These are phyloP conservation scores for Alca torda DNA, from an alignment of 2,797 vertebrate genomes.

Conservation along the genomic window DNA sequence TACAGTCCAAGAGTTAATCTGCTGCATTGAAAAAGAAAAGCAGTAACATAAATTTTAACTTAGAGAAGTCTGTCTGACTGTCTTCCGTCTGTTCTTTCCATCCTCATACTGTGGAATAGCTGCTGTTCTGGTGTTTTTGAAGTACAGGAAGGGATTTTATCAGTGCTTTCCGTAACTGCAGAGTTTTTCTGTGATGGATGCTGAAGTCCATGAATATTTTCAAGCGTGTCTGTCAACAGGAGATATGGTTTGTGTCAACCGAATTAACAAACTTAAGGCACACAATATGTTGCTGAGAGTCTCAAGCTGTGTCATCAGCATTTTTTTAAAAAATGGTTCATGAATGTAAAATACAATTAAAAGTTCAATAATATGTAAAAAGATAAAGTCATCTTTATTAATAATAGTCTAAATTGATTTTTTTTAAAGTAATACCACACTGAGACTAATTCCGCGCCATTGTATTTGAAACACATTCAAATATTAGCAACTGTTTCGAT, in stretches of 20 bases:
- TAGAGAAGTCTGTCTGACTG: background rate
- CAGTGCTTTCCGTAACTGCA: slow-evolving; percentile 41
- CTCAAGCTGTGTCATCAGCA: slow-evolving; percentile 15
- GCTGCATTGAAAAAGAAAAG: background rate
- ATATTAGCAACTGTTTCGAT: background rate
- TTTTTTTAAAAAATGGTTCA: background rate
- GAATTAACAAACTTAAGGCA: slow-evolving; percentile 64
- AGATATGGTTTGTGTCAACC: slow-evolving; percentile 65
- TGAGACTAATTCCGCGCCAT: background rate
- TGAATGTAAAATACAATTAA: background rate
- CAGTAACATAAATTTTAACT: background rate
- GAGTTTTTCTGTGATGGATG: slow-evolving; percentile 49
- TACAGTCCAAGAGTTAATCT: background rate
- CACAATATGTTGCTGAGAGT: slow-evolving; percentile 38
- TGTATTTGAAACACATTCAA: background rate
- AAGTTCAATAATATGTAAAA: slow-evolving; percentile 9
- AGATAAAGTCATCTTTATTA: background rate
- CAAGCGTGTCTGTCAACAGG: slow-evolving; percentile 37
- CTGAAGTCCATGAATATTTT: slow-evolving; percentile 62
- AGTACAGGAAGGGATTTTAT: slow-evolving; percentile 67
- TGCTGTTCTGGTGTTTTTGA: slow-evolving; percentile 18
- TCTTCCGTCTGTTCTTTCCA: background rate
- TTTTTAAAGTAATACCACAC: background rate
- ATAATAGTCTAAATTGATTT: background rate
- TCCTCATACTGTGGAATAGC: background rate